These are phyloP conservation scores for Brenthis ino DNA, from an alignment of 2,888 invertebrate species.

Conservation along the genomic window DNA sequence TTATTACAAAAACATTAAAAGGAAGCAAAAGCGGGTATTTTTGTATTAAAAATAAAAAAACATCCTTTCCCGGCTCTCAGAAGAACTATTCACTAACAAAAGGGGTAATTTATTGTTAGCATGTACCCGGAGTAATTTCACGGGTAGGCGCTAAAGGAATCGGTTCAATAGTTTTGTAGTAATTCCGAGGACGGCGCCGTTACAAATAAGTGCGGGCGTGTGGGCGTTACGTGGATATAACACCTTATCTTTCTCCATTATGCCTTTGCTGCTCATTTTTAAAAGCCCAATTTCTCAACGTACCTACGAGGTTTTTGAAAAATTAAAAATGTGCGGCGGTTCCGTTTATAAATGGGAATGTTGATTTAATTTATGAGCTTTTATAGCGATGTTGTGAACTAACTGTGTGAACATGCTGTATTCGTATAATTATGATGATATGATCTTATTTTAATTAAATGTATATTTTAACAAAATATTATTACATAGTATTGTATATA, in stretches of 20 bases:
- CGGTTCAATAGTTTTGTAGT: conserved; percentile 26
- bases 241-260: conserved; percentile 20
- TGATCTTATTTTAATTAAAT: too few relatives aligned
- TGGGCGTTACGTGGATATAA: conserved; percentile 19
- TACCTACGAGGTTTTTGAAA: background rate
- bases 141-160: conserved; percentile 22
- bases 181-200: conserved; percentile 15
- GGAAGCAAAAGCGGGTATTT: background rate
- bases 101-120: conserved; percentile 18
- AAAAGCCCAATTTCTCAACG: background rate
- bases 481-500: too few relatives aligned
- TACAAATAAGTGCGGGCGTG: conserved; percentile 28
- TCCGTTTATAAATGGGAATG: too few relatives aligned
- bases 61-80: conserved; percentile 2
- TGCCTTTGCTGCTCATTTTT: background rate
- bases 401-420: too few relatives aligned
- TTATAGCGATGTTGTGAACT: too few relatives aligned
- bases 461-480: too few relatives aligned
- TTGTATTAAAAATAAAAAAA: background rate
- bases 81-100: conserved; percentile 14
- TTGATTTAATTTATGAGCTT: too few relatives aligned
- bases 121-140: conserved; percentile 29
- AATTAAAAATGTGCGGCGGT: too few relatives aligned
- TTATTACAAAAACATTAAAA: too few relatives aligned
- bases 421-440: too few relatives aligned